Evolutionary conservation across 2,113 vertebrate species (phyloP), one percentile per base, ranked within the genome.

Genomic region (Scomber japonicus): DNA sequence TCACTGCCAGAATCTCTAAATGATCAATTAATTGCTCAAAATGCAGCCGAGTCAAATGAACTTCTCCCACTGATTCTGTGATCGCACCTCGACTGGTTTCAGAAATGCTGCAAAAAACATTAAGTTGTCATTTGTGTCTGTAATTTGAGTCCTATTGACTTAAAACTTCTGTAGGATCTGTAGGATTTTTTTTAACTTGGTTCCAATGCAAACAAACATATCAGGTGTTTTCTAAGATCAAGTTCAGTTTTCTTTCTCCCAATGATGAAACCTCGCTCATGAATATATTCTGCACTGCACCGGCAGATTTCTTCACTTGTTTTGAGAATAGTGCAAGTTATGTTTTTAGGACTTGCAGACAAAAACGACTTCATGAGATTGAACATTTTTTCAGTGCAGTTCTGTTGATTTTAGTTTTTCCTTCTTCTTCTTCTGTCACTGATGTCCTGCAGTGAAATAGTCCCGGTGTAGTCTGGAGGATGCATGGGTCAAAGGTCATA

Each of bases 381-480:
- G 31, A 27, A 5, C 4, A 27, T 55, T n/a, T 24, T 17, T 12
- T 0, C 11, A 13, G 15, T 14, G 14, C 16, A 63, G 30, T 15
- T 70, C 15, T 46, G 10, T 8, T 27, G n/a, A 44, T 73, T 53
- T 44, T 12, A 73, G n/a, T 60, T 2, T 3, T 44, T 75, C 35
- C 5, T 44, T 75, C 35, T 45, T 57, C 24, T 27, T 27, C 3
- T 27, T 27, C 24, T 3, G 3, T 63, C 31, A 54, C 53, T 11
- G 53, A 40, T 9, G 6, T 77, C 61, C 73, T 66, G 69, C 56
- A 61, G 48, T 61, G 63, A 69, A 49, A 56, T 44, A 9, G 1
- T 12, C 75, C 21, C 65, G 17, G 46, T 46, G 16, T 44, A 11
- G 76, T 3, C 46, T 31, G 55, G 19, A 11, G 15, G 63, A 57